Evolutionary conservation across 2,113 vertebrate species (phyloP).

Genomic region (Lota lota): DNA sequence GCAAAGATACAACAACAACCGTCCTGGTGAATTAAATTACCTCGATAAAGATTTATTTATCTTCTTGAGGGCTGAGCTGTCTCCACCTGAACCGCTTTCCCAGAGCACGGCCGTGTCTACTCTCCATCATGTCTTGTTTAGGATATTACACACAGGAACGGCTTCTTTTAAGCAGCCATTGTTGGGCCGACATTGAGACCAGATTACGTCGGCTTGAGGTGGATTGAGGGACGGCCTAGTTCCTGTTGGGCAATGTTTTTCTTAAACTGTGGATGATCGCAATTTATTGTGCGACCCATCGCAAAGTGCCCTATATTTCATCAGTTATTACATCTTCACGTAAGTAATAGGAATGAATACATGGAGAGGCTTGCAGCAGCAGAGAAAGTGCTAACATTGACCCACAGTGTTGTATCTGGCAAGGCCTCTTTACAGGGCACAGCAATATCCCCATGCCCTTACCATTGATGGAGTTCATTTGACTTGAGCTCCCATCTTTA

Average conservation of each 20-base stretch:
- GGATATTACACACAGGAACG: conserved; percentile 32
- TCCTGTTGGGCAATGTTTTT: conserved; percentile 6
- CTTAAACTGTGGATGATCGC: conserved; percentile 18
- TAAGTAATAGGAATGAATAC: too few species aligned
- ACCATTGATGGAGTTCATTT: too few species aligned
- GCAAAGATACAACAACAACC: background rate
- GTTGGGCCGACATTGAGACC: conserved; percentile 29
- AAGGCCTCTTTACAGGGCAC: too few species aligned
- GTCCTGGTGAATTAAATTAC: conserved; percentile 53
- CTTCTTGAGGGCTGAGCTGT: conserved; percentile 29
- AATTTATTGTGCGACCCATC: conserved; percentile 9
- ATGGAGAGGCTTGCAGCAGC: too few species aligned
- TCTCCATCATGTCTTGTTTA: conserved; percentile 38
- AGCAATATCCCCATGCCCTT: too few species aligned
- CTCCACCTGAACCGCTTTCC: conserved; percentile 28
- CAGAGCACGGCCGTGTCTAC: conserved; percentile 18
- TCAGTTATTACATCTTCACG: too few species aligned
- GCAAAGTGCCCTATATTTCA: too few species aligned
- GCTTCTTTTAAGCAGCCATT: conserved; percentile 32
- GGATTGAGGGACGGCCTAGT: conserved; percentile 29
- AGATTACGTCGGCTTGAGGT: conserved; percentile 14
- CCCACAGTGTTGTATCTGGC: too few species aligned
- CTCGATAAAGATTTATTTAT: conserved; percentile 57
- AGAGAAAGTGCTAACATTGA: too few species aligned
- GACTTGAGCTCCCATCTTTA: too few species aligned